phyloP scores from a whole-genome alignment of 2,888 invertebrate genomes.

The Scaptomyza tumidula region DNA sequence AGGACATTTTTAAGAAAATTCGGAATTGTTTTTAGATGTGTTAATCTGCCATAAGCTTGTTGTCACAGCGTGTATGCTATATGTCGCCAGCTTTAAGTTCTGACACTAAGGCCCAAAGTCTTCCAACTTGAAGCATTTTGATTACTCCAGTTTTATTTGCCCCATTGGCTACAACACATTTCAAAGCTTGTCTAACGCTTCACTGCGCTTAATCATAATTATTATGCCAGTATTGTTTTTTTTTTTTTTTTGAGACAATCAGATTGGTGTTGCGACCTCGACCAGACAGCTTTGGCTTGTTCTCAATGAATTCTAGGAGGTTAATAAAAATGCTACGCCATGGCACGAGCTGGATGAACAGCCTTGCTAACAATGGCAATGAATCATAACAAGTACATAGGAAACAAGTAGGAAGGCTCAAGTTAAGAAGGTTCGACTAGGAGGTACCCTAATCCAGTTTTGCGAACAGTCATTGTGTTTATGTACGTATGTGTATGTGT shows the following conservation, averaged over 20 bases:
- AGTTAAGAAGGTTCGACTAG: slow-evolving; percentile 13
- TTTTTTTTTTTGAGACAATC: slow-evolving; percentile 41
- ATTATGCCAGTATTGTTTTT: slow-evolving; percentile 52
- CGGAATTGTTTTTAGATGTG: slow-evolving; percentile 1
- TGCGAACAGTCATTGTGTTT: neutral
- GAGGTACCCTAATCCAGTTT: neutral
- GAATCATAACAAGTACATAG: slow-evolving; percentile 52
- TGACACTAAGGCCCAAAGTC: slow-evolving; percentile 4
- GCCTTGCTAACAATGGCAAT: slow-evolving; percentile 67
- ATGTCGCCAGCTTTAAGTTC: slow-evolving; percentile 3
- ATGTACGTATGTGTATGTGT: no score
- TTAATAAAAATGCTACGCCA: neutral
- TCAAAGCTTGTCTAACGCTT: slow-evolving; percentile 50
- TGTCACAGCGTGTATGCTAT: slow-evolving; percentile 15
- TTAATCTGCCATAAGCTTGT: slow-evolving; percentile 28
- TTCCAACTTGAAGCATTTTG: slow-evolving; percentile 39
- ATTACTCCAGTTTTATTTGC: slow-evolving; percentile 30
- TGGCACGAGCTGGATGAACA: slow-evolving; percentile 21
- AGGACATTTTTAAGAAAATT: neutral
- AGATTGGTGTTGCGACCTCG: slow-evolving; percentile 53
- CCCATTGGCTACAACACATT: slow-evolving; percentile 26
- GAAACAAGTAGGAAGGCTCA: neutral
- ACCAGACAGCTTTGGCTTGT: slow-evolving; percentile 39
- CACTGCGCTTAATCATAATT: slow-evolving; percentile 60
- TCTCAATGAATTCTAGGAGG: slow-evolving; percentile 4